Percentiles rank a stretch among this genome's conserved stretches.
phyloP scores from a whole-genome alignment of 2,888 invertebrate genomes.

The Elgonia sp. region DNA sequence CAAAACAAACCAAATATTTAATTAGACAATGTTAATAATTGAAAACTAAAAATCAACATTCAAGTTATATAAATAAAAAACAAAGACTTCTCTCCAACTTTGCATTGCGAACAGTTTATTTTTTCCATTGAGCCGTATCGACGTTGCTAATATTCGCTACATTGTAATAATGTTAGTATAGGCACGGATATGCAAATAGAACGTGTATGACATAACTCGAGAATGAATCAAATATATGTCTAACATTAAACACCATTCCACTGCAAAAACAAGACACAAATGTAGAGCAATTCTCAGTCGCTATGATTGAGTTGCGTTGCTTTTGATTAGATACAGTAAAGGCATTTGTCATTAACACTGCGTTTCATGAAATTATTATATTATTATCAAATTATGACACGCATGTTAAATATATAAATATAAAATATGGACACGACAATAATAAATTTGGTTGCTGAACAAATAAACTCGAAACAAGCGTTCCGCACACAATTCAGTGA shows the following conservation, averaged over 20 bases:
- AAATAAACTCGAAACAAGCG: not conserved
- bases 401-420: not conserved
- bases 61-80: slow-evolving; percentile 39
- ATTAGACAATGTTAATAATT: slow-evolving; percentile 37
- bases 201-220: slow-evolving; percentile 35
- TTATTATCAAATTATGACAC: not conserved
- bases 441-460: not conserved
- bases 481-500: slow-evolving; percentile 35
- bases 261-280: slow-evolving; percentile 42
- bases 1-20: slow-evolving; percentile 1
- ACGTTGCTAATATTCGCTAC: slow-evolving; percentile 35
- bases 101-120: slow-evolving; percentile 28
- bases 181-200: slow-evolving; percentile 38
- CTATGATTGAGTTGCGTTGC: not conserved
- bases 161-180: slow-evolving; percentile 47
- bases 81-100: slow-evolving; percentile 48
- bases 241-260: slow-evolving; percentile 33
- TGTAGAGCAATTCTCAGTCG: slow-evolving; percentile 18
- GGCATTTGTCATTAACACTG: slow-evolving; percentile 25
- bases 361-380: slow-evolving; percentile 44
- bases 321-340: slow-evolving; percentile 29
- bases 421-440: not conserved
- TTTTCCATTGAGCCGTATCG: slow-evolving; percentile 42
- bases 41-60: slow-evolving; percentile 20
- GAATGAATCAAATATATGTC: slow-evolving; percentile 31